Percentiles rank a stretch among this genome's conserved stretches.
phyloP scores from a whole-genome alignment of 2,113 vertebrate genomes.

The Melanotaenia duboulayi region DNA sequence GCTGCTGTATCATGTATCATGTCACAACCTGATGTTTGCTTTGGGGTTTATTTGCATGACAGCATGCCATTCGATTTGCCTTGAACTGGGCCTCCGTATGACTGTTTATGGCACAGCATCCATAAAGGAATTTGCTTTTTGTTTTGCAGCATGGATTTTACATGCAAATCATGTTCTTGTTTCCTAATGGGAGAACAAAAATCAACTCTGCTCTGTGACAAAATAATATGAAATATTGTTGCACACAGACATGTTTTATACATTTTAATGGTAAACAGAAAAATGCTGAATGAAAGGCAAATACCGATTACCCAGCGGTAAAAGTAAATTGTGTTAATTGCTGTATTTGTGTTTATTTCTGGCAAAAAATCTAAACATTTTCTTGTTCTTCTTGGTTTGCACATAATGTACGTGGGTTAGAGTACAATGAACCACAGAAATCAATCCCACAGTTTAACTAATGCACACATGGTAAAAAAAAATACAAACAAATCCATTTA shows the following conservation, averaged over 20 bases:
- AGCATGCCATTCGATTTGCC: conserved; percentile 33
- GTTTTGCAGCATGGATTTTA: not conserved
- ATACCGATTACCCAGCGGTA: not conserved
- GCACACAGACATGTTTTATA: not conserved
- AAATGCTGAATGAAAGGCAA: no score
- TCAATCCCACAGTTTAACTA: no score
- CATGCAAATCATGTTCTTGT: conserved; percentile 14
- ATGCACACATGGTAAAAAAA: no score
- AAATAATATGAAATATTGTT: conserved; percentile 2
- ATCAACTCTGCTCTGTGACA: not conserved
- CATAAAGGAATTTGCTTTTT: conserved; percentile 7
- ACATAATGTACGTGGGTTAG: no score
- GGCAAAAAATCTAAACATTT: no score
- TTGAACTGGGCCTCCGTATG: conserved; percentile 15
- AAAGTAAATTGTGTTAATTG: not conserved
- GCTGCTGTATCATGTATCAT: conserved; percentile 2
- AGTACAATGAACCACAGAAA: no score
- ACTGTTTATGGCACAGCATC: conserved; percentile 15
- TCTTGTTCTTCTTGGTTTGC: no score
- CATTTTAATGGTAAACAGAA: no score
- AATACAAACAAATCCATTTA: no score
- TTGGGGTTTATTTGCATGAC: conserved; percentile 47
- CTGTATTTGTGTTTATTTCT: conserved; percentile 1
- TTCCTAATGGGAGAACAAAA: not conserved
- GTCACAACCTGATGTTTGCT: conserved; percentile 31